Evolutionary conservation across 2,888 invertebrate species (phyloP).

Genomic region (Ormyrus rosae): DNA sequence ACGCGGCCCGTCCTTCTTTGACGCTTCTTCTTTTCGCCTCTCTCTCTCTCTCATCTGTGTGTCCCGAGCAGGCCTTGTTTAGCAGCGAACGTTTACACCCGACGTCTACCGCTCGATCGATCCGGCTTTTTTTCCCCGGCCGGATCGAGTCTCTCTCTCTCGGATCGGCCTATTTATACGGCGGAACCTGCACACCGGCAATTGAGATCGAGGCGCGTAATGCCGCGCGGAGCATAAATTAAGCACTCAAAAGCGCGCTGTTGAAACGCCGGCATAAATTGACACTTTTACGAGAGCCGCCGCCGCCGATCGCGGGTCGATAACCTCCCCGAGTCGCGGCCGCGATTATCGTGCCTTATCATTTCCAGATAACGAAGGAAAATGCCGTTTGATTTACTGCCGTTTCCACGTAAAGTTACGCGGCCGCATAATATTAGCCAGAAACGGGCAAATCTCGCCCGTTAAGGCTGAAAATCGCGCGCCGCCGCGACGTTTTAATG

Average conservation of each 20-base stretch:
- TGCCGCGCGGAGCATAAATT: not conserved
- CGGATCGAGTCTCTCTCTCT: not conserved
- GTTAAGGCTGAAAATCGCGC: constrained; percentile 16
- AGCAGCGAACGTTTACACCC: constrained; percentile 35
- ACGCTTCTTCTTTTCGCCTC: constrained; percentile 26
- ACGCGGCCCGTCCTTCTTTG: not conserved
- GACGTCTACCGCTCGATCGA: no score
- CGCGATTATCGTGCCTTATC: constrained; percentile 31
- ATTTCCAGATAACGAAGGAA: constrained; percentile 38
- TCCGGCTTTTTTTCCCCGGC: constrained; percentile 6
- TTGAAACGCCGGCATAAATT: no score
- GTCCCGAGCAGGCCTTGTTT: constrained; percentile 36
- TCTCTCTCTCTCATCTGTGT: no score
- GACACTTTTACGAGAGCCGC: not conserved
- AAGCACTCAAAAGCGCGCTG: not conserved
- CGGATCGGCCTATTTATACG: constrained; percentile 16
- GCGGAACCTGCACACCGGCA: constrained; percentile 17
- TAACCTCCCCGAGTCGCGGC: constrained; percentile 5
- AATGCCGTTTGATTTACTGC: constrained; percentile 27
- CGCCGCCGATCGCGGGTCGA: not conserved
- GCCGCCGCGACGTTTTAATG: constrained; percentile 46
- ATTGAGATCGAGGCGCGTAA: constrained; percentile 14
- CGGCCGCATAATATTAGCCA: not conserved
- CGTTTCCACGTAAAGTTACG: not conserved
- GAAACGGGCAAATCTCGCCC: constrained; percentile 18